phyloP scores from a whole-genome alignment of 1,140 invertebrate species.

The Lepidurus couesii region DNA sequence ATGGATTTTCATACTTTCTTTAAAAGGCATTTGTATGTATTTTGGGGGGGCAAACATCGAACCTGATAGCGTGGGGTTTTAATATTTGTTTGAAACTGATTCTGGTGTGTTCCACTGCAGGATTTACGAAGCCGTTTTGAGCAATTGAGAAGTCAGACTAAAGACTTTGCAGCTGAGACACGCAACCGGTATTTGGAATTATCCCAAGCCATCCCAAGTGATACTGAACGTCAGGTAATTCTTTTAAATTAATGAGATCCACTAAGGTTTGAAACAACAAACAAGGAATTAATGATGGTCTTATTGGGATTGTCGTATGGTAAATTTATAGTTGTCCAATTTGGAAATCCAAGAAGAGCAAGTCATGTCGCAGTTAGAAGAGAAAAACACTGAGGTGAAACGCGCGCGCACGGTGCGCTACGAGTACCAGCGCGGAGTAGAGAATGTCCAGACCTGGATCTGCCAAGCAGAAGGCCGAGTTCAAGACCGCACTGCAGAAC shows the following conservation, averaged over 20 bases:
- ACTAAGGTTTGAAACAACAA: neutral
- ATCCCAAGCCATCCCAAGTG: constrained; percentile 3
- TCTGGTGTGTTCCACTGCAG: neutral
- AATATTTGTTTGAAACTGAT: neutral
- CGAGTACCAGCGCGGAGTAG: constrained; percentile 71
- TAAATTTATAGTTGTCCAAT: constrained; percentile 41
- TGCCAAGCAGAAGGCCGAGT: constrained; percentile 72
- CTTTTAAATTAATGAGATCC: neutral
- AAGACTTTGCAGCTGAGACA: neutral
- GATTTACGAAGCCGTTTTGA: constrained; percentile 16
- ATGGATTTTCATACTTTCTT: too few relatives aligned
- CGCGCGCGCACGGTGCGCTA: constrained; percentile 69
- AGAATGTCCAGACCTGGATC: constrained; percentile 74
- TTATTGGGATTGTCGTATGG: neutral
- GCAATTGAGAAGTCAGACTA: neutral
- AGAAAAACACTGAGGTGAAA: constrained; percentile 77
- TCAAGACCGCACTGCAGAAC: constrained; percentile 70
- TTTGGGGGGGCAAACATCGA: neutral
- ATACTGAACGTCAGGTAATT: neutral
- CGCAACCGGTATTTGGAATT: neutral
- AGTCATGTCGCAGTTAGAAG: constrained; percentile 69
- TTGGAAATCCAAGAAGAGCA: constrained; percentile 64
- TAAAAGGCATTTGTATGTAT: too few relatives aligned
- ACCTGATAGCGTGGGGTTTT: neutral
- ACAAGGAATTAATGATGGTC: neutral